Evolutionary conservation across 2,888 invertebrate genomes (phyloP).

Genomic region (Idaea dimidiata): DNA sequence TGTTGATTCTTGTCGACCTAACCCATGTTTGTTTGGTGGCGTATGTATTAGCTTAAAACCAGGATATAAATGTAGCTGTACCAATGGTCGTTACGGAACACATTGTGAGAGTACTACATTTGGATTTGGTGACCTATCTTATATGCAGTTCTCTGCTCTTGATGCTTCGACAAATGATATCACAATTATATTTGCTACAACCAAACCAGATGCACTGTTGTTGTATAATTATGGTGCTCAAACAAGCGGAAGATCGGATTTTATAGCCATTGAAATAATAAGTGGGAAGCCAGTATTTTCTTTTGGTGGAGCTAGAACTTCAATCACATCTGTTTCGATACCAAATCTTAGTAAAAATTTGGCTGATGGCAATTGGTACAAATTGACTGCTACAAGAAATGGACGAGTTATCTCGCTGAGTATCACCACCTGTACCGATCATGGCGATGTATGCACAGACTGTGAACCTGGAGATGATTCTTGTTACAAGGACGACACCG

Average conservation of each 20-base stretch:
- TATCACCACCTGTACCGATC: slow-evolving; percentile 89
- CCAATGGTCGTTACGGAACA: slow-evolving; percentile 92
- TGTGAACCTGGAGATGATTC: slow-evolving; percentile 90
- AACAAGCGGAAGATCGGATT: slow-evolving; percentile 93
- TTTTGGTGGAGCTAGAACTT: slow-evolving; percentile 93
- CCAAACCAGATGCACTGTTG: slow-evolving; percentile 91
- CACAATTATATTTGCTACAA: slow-evolving; percentile 94
- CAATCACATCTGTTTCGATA: slow-evolving; percentile 90
- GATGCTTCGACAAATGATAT: slow-evolving; percentile 95
- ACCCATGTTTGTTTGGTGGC: slow-evolving; percentile 95
- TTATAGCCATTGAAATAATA: slow-evolving; percentile 94
- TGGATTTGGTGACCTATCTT: slow-evolving; percentile 94
- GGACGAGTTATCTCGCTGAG: slow-evolving; percentile 93
- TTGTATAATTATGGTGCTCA: slow-evolving; percentile 95
- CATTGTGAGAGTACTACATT: slow-evolving; percentile 95
- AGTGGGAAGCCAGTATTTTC: slow-evolving; percentile 93
- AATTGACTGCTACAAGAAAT: slow-evolving; percentile 94
- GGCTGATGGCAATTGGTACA: slow-evolving; percentile 94
- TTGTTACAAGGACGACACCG: slow-evolving; percentile 93
- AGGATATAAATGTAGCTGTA: slow-evolving; percentile 92
- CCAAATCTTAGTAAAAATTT: slow-evolving; percentile 83
- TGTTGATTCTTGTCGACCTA: slow-evolving; percentile 94
- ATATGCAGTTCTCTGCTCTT: slow-evolving; percentile 92
- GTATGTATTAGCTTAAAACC: slow-evolving; percentile 93
- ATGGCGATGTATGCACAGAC: slow-evolving; percentile 92